phyloP scores from a whole-genome alignment of 2,113 vertebrate species.

The Atherinomorus stipes region DNA sequence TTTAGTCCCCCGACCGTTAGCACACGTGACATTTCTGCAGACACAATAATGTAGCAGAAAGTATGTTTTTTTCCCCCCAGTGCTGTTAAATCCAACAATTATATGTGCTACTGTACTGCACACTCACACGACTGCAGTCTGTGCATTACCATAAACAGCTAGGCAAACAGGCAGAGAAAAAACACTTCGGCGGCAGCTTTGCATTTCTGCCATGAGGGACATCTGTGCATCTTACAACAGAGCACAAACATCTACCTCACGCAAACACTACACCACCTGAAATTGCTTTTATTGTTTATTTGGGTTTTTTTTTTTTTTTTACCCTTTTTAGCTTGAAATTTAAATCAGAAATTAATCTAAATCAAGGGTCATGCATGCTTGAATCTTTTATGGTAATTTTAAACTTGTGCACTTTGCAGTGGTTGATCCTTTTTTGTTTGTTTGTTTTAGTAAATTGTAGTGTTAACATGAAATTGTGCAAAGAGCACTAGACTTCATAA shows the following conservation, averaged over 20 bases:
- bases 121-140: conserved; percentile 33
- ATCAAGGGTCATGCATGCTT: background rate
- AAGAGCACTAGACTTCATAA: background rate
- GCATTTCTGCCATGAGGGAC: conserved; percentile 15
- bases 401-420: background rate
- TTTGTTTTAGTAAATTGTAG: conserved; percentile 12
- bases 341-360: too few species aligned
- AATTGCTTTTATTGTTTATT: too few species aligned
- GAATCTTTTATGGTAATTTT: background rate
- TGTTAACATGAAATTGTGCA: conserved; percentile 1
- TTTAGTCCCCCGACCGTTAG: conserved; percentile 47
- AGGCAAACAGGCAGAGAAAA: conserved; percentile 32
- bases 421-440: background rate
- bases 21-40: conserved; percentile 59
- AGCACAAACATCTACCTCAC: conserved; percentile 25
- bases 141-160: conserved; percentile 47
- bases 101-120: conserved; percentile 33
- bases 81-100: conserved; percentile 56
- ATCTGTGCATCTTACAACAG: conserved; percentile 26
- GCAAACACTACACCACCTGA: background rate
- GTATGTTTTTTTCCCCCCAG: conserved; percentile 36
- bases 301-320: background rate
- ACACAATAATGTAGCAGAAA: conserved; percentile 57
- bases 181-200: conserved; percentile 26
- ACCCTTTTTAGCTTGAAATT: background rate